Evolutionary conservation across 2,797 vertebrate species (phyloP).

Genomic region (Octomys mimax): DNA sequence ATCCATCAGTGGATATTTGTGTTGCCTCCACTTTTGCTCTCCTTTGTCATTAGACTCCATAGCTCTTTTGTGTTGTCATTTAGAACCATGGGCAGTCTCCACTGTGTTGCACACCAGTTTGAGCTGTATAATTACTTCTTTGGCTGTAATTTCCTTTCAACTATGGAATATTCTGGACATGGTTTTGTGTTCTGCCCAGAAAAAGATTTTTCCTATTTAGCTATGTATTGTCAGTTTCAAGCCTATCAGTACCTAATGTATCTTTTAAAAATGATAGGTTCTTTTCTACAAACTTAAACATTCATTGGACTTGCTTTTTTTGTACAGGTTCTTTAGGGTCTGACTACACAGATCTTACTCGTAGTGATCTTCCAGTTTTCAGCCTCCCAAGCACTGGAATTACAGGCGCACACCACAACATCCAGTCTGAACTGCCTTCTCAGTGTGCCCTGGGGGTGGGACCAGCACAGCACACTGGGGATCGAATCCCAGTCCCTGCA

Average conservation of each 20-base stretch:
- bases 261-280: background rate
- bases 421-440: no score
- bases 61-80: background rate
- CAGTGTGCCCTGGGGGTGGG: no score
- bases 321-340: no score
- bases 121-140: background rate
- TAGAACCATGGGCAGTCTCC: background rate
- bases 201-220: background rate
- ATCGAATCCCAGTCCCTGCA: no score
- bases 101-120: background rate
- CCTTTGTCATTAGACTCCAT: background rate
- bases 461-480: no score
- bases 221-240: conserved; percentile 22
- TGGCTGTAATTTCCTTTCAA: conserved; percentile 27
- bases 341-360: no score
- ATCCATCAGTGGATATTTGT: background rate
- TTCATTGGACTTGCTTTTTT: background rate
- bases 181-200: background rate
- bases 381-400: no score
- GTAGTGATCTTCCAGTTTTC: no score
- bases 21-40: background rate
- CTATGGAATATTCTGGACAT: background rate
- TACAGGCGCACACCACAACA: no score
- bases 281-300: background rate
- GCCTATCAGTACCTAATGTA: background rate